Base-by-base conservation (phyloP, 2,888 invertebrate genomes). In the Euclidia mi region DNA sequence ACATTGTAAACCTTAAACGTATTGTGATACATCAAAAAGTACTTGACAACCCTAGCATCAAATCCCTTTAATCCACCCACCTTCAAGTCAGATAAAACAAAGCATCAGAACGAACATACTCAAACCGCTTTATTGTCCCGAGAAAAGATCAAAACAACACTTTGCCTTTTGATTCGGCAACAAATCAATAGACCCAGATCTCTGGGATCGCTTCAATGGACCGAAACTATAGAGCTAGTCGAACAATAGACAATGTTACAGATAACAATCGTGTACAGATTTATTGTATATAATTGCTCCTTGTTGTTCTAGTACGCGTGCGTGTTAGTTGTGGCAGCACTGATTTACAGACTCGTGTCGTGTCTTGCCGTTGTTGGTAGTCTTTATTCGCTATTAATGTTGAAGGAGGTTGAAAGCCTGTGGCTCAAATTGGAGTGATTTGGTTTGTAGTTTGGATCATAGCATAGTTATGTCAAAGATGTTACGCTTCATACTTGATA, bases 191-290 rank as follows among this genome's bases (percentile, higher is more conserved):
- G 43, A 20, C 12, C 7, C 29, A 20, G 48, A 57, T 53, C 51
- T 56, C 46, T 15, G 53, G 20, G 70, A 71, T 63, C 73, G 70
- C 71, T 64, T 53, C 63, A 73, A 17, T 73, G 64, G 73, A 38
- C 66, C 60, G 52, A 73, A 73, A 73, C 74, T 71, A 64, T 73
- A 64, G 59, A 40, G 32, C 51, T 43, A 51, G 56, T 43, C 2
- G 58, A 17, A 71, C 65, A 76, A 72, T 68, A 60, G 64, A 38
- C 50, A n/a, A 34, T 62, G 78, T 67, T 62, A 63, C 65, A 46
- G 73, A 77, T 77, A 73, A 57, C 53, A 48, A 61, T 67, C 71
- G 59, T 57, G 61, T 51, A 59, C 61, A 57, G 62, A 77, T 77
- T 77, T 77, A 77, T 77, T n/a, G n/a, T n/a, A n/a, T n/a, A n/a